Evolutionary conservation across 2,113 vertebrate genomes (phyloP), one percentile per base, ranked within the genome.

Genomic region (Microcebus jonahi): DNA sequence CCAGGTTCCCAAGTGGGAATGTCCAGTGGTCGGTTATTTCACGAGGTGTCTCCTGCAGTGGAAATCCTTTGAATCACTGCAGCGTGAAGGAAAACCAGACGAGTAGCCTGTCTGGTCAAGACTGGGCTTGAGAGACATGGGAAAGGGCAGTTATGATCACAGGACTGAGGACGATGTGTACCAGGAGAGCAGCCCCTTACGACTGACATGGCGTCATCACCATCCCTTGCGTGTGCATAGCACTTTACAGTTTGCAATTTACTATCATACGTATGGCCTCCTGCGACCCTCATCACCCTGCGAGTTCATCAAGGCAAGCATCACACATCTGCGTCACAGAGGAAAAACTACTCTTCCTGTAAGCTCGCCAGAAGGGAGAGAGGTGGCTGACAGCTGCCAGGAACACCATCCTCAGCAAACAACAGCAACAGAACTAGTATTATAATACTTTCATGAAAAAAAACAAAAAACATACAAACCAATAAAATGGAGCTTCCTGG

Each of bases 151-250:
- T 1, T 23, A 12, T 8, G 25, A 59, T 23, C 27, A 31, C n/a
- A 57, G 25, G n/a, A 53, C 36, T 20, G n/a, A 67, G 15, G 17
- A 14, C 2, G 15, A 10, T 29, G 13, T 53, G 61, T 77, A 17
- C 29, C 13, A 59, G 39, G 27, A 82, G 79, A 65, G 25, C 6
- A 50, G 57, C 14, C 34, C 9, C 1, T 48, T 18, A 14, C 18
- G 63, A 76, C 12, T 9, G 5, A 76, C 45, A 27, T 1, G n/a
- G 10, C 48, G 14, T 48, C 39, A 15, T 34, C 27, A 12, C 0
- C 0, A 25, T 55, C 70, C 73, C 53, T 50, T 23, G 42, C 3
- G 34, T 80, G 21, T 45, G 1, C 1, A 3, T 0, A 0, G 68
- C n/a, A 23, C 36, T 82, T 73, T 1, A 67, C 36, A 80, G 55